Evolutionary conservation across 2,113 vertebrate species (phyloP).

Genomic region (Nanorana parkeri): DNA sequence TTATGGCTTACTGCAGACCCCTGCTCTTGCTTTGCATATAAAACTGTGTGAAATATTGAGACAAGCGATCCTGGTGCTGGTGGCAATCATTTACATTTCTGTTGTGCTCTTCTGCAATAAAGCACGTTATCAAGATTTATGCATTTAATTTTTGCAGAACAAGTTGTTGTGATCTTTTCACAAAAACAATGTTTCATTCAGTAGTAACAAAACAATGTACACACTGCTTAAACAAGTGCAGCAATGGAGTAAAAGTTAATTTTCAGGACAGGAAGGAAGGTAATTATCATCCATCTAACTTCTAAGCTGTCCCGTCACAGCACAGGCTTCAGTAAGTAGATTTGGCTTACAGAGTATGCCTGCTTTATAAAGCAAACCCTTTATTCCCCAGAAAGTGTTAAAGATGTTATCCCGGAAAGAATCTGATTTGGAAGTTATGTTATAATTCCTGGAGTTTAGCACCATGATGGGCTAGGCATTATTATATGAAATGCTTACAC

Average conservation of each 20-base stretch:
- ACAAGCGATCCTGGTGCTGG: no score
- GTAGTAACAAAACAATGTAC: not conserved
- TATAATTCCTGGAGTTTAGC: constrained; percentile 45
- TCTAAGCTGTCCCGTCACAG: constrained; percentile 10
- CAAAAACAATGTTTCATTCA: not conserved
- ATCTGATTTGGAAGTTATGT: constrained; percentile 37
- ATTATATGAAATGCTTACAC: constrained; percentile 1
- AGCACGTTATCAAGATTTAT: no score
- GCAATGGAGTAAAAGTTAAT: not conserved
- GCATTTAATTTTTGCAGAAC: no score
- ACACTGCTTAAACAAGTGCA: not conserved
- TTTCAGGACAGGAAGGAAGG: constrained; percentile 1
- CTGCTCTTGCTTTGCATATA: no score
- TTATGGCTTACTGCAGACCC: no score
- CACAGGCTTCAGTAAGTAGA: constrained; percentile 27
- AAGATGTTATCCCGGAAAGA: constrained; percentile 40
- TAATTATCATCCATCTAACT: constrained; percentile 23
- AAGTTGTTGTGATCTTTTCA: not conserved
- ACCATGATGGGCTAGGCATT: constrained; percentile 31
- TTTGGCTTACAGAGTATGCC: constrained; percentile 28
- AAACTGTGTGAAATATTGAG: no score
- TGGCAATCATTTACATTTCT: no score
- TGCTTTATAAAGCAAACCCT: constrained; percentile 40
- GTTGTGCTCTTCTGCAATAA: no score
- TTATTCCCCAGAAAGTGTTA: constrained; percentile 24